Conservation (phyloP, 2,888 invertebrate species). For the Crematogaster levior region DNA sequence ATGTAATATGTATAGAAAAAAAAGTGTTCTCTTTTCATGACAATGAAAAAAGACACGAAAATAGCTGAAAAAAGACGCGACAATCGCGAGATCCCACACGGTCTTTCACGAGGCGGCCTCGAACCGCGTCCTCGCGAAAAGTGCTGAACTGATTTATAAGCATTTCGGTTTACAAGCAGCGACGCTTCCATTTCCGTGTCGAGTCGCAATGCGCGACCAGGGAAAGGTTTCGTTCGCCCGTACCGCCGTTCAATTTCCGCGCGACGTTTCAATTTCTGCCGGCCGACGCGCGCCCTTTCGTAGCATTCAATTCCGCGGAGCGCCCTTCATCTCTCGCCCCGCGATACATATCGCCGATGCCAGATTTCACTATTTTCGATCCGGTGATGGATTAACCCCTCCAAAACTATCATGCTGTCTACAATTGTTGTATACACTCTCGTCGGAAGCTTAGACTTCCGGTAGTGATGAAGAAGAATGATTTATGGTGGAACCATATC, state of each 20-base stretch:
- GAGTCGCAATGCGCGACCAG: constrained; percentile 10
- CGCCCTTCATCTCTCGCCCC: not conserved
- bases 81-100: constrained; percentile 14
- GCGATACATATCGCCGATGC: constrained; percentile 11
- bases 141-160: constrained; percentile 50
- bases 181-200: constrained; percentile 69
- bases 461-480: constrained; percentile 42
- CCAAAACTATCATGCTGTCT: constrained; percentile 46
- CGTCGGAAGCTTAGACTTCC: constrained; percentile 40
- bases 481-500: constrained; percentile 32
- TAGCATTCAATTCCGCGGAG: constrained; percentile 39
- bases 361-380: constrained; percentile 44
- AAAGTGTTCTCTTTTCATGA: not conserved
- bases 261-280: constrained; percentile 74
- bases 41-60: too few relatives aligned
- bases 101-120: constrained; percentile 31
- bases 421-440: constrained; percentile 14
- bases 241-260: constrained; percentile 73
- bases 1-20: not conserved
- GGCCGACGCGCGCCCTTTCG: constrained; percentile 46
- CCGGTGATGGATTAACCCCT: constrained; percentile 46
- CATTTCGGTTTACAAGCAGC: constrained; percentile 64
- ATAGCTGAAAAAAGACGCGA: not conserved
- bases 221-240: constrained; percentile 59
- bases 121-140: constrained; percentile 46